Evolutionary conservation across 2,888 invertebrate genomes (phyloP).

Genomic region (Chloromyia formosa): DNA sequence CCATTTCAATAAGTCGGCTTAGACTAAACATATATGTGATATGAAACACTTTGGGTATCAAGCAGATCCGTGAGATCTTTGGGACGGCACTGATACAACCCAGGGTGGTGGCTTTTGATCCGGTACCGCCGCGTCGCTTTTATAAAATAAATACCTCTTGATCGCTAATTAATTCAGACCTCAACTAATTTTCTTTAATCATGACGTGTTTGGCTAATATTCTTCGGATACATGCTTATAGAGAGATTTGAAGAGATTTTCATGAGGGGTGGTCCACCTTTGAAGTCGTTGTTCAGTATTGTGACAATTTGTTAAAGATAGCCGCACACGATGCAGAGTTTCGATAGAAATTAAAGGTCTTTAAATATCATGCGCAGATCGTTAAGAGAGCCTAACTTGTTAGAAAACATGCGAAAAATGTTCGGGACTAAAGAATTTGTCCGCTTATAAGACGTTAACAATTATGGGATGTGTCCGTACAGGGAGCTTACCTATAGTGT

Average conservation of each 20-base stretch:
- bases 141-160: background rate
- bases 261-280: background rate
- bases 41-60: background rate
- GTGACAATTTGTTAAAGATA: background rate
- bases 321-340: background rate
- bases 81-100: background rate
- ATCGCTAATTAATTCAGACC: conserved; percentile 4
- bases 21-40: background rate
- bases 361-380: background rate
- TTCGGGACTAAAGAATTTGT: too few relatives aligned
- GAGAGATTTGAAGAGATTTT: background rate
- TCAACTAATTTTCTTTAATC: background rate
- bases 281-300: background rate
- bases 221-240: background rate
- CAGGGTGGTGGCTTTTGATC: background rate
- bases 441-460: too few relatives aligned
- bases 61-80: too few relatives aligned
- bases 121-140: background rate
- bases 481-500: too few relatives aligned
- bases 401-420: too few relatives aligned
- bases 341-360: background rate
- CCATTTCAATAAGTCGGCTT: background rate
- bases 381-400: too few relatives aligned
- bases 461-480: too few relatives aligned
- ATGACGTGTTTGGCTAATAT: background rate